Evolutionary conservation across 2,113 vertebrate species (phyloP).

Genomic region (Phasianus colchicus): DNA sequence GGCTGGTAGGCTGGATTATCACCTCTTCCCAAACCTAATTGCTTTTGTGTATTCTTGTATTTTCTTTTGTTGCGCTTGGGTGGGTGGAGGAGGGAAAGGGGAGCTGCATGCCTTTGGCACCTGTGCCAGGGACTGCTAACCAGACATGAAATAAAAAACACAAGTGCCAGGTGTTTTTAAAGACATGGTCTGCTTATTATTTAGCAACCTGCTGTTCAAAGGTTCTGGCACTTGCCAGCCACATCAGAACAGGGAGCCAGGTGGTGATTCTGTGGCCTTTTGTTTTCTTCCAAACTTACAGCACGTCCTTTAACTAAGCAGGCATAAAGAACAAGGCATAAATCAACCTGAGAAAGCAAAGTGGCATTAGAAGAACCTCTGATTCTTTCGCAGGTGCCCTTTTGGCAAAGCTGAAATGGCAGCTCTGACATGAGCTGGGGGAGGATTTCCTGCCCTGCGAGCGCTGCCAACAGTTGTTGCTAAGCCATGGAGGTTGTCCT

Average conservation of each 20-base stretch:
- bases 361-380: background rate
- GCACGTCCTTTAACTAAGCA: slow-evolving; percentile 34
- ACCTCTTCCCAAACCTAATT: background rate
- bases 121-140: background rate
- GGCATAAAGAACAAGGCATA: slow-evolving; percentile 51
- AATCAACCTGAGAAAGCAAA: slow-evolving; percentile 12
- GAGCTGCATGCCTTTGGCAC: background rate
- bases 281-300: slow-evolving; percentile 21
- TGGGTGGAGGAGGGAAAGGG: background rate
- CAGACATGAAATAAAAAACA: background rate
- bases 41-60: background rate
- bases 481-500: background rate
- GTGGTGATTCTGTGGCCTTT: slow-evolving; percentile 11
- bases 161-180: slow-evolving; percentile 10
- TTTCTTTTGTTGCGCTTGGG: background rate
- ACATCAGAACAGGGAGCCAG: slow-evolving; percentile 4
- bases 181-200: slow-evolving; percentile 42
- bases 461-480: background rate
- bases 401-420: slow-evolving; percentile 12
- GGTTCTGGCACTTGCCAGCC: slow-evolving; percentile 36
- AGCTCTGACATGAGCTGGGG: background rate
- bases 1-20: background rate
- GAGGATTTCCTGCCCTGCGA: slow-evolving; percentile 23
- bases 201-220: slow-evolving; percentile 47
- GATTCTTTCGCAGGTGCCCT: background rate